phyloP scores from a whole-genome alignment of 2,113 vertebrate genomes.

The Butorides virescens region DNA sequence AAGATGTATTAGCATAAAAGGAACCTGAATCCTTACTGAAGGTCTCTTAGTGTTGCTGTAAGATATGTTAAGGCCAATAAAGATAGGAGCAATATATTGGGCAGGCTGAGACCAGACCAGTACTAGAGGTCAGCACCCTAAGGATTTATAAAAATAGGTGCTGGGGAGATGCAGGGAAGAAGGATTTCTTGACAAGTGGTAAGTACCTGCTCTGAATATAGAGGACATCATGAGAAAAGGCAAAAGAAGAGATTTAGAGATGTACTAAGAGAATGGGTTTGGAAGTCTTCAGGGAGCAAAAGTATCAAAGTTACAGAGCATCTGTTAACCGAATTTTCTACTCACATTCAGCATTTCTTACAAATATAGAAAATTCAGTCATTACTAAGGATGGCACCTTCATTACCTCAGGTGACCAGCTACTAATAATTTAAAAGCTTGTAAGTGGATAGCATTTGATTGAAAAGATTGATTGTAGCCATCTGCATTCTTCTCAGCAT shows the following conservation, averaged over 20 bases:
- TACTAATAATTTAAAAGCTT: not conserved
- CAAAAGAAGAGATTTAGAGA: not conserved
- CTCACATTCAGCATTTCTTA: not conserved
- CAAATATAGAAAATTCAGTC: not conserved
- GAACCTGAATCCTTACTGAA: not conserved
- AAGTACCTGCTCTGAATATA: not conserved
- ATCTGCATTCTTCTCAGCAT: not conserved
- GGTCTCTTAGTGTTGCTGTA: not conserved
- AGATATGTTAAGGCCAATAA: not conserved
- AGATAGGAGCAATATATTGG: not conserved
- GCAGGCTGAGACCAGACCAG: not conserved
- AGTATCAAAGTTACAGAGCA: not conserved
- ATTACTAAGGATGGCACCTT: not conserved
- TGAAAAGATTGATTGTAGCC: not conserved
- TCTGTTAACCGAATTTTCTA: not conserved
- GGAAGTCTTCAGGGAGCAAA: not conserved
- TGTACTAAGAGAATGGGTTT: not conserved
- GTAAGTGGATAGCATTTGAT: not conserved
- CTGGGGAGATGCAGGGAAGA: not conserved
- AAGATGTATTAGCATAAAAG: not conserved
- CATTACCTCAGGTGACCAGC: not conserved
- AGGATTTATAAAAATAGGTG: not conserved
- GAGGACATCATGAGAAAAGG: not conserved
- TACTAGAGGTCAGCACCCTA: not conserved
- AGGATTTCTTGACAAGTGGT: not conserved